These are phyloP conservation scores for Lasiurus borealis DNA, from an alignment of 2,113 vertebrate genomes.

Conservation along the genomic window DNA sequence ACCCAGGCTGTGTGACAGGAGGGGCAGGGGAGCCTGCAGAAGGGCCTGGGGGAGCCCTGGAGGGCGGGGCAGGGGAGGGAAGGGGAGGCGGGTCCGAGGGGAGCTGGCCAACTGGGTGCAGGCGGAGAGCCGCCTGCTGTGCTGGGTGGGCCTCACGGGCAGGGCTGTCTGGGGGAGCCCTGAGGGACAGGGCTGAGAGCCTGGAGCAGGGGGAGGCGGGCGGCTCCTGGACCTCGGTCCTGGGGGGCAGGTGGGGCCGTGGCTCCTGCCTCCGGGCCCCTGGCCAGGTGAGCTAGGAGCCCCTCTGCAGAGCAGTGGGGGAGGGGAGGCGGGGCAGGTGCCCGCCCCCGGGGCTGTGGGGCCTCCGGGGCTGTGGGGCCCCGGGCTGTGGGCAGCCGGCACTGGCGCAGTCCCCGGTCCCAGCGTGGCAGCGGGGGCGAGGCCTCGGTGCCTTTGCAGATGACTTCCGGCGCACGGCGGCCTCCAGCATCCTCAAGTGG, in stretches of 20 bases:
- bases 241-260: accelerated
- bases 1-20: neutral
- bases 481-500: conserved; percentile 81
- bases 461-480: conserved; percentile 82
- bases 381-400: neutral
- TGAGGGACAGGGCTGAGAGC: too few species aligned
- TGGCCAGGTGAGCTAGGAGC: accelerated
- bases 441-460: conserved; percentile 71
- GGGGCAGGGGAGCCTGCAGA: neutral
- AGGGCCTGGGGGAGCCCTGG: neutral
- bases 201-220: neutral
- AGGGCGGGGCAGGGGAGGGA: neutral
- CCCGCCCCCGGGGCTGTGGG: accelerated
- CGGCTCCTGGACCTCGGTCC: neutral
- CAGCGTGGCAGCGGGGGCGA: neutral
- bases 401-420: neutral
- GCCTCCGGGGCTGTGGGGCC: too few species aligned
- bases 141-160: too few species aligned
- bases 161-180: too few species aligned
- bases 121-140: neutral
- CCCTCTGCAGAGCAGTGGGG: neutral
- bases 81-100: accelerated
- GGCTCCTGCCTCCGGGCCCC: neutral
- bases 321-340: neutral
- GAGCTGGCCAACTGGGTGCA: accelerated